Percentiles rank a stretch among this genome's conserved stretches.
Conservation (phyloP, 2,888 invertebrate species). For the Amblyjoppa fuscipennis region DNA sequence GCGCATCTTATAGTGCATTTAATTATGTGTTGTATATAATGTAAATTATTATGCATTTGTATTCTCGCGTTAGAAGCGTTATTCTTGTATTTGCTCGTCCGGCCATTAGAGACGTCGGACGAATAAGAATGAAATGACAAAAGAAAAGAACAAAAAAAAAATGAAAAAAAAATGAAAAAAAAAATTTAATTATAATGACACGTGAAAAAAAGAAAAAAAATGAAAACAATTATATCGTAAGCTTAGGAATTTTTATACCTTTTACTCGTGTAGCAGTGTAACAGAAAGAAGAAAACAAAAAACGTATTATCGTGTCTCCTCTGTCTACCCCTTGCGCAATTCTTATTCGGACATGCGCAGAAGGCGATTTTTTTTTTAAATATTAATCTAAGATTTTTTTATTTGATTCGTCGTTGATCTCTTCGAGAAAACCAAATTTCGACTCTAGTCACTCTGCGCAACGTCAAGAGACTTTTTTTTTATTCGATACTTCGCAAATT, state of each 20-base stretch:
- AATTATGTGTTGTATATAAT: constrained; percentile 84
- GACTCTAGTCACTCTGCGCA: constrained; percentile 67
- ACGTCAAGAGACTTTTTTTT: constrained; percentile 40
- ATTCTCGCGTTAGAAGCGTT: constrained; percentile 75
- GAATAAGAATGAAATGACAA: constrained; percentile 52
- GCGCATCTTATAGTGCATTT: constrained; percentile 76
- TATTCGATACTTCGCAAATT: neutral
- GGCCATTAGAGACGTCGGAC: constrained; percentile 55
- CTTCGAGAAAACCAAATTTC: constrained; percentile 61
- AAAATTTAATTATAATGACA: constrained; percentile 41
- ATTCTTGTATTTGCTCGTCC: constrained; percentile 71
- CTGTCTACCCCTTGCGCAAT: constrained; percentile 63
- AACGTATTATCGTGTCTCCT: constrained; percentile 54
- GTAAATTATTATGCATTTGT: constrained; percentile 83
- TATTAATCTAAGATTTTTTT: constrained; percentile 10
- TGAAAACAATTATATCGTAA: constrained; percentile 66
- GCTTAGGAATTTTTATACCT: constrained; percentile 68
- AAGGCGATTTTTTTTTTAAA: constrained; percentile 15
- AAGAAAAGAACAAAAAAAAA: constrained; percentile 35
- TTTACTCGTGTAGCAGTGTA: constrained; percentile 65
- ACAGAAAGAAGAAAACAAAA: constrained; percentile 38
- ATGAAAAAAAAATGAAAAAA: constrained; percentile 49
- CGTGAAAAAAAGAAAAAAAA: constrained; percentile 53
- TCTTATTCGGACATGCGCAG: constrained; percentile 64
- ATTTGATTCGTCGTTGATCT: constrained; percentile 22